Conservation (phyloP, 2,797 vertebrate genomes). For the Dicrostonyx torquatus region DNA sequence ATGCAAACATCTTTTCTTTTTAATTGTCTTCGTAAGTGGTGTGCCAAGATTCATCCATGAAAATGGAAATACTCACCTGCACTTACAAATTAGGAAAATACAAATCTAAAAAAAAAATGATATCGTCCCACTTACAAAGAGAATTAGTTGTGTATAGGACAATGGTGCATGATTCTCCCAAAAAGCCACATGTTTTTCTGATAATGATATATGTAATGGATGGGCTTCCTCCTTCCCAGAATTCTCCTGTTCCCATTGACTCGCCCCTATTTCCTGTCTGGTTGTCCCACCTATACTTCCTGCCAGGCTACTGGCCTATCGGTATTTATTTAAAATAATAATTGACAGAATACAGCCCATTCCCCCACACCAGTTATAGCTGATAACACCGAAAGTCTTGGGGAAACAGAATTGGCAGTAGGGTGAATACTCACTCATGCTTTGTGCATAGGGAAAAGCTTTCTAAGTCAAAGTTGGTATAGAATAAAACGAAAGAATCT, state of each 20-base stretch:
- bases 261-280: too few relatives aligned
- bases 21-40: constrained; percentile 62
- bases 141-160: not conserved
- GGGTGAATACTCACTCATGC: not conserved
- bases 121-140: not conserved
- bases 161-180: not conserved
- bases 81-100: not conserved
- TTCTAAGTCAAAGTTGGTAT: not conserved
- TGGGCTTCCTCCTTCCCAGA: too few relatives aligned
- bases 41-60: constrained; percentile 55
- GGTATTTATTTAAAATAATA: too few relatives aligned
- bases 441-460: not conserved
- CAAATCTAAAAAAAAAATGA: constrained; percentile 36
- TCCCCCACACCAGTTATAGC: too few relatives aligned
- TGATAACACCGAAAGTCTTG: not conserved
- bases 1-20: constrained; percentile 29
- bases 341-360: too few relatives aligned
- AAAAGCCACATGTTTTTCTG: not conserved
- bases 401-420: not conserved
- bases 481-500: not conserved
- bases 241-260: too few relatives aligned
- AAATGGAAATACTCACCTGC: constrained; percentile 32
- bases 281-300: too few relatives aligned
- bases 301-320: too few relatives aligned
- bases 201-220: not conserved